Conservation (phyloP, 2,888 invertebrate species). For the Plebejus argus region DNA sequence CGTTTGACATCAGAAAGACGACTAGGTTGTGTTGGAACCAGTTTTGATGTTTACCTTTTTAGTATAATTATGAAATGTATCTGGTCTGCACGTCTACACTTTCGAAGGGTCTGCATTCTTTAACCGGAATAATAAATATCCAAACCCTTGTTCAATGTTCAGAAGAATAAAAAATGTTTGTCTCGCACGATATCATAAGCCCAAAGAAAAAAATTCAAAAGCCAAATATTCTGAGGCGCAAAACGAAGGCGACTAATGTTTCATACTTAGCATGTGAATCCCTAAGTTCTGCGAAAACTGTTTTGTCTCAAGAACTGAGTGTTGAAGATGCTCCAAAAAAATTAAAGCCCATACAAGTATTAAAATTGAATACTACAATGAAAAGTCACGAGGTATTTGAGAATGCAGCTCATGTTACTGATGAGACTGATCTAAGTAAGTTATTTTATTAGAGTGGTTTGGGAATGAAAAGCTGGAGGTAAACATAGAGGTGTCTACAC, state of each 20-base stretch:
- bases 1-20: slow-evolving; percentile 7
- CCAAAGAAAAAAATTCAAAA: slow-evolving; percentile 65
- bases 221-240: slow-evolving; percentile 70
- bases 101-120: background rate
- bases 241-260: slow-evolving; percentile 48
- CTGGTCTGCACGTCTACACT: background rate
- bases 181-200: slow-evolving; percentile 57
- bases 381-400: background rate
- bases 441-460: background rate
- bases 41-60: background rate
- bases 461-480: background rate
- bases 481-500: no score
- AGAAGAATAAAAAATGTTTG: slow-evolving; percentile 56
- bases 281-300: background rate
- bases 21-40: background rate
- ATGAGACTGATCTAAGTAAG: slow-evolving; percentile 25
- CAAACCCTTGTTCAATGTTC: slow-evolving; percentile 13
- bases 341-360: slow-evolving; percentile 18
- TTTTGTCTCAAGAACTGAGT: background rate
- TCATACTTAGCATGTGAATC: slow-evolving; percentile 32
- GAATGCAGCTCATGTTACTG: background rate
- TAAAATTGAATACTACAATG: slow-evolving; percentile 32
- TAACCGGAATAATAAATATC: background rate
- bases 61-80: background rate
- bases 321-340: slow-evolving; percentile 11